Evolutionary conservation across 2,797 vertebrate species (phyloP), one percentile per base, ranked within the genome.

Genomic region (Clarias platycephalus): DNA sequence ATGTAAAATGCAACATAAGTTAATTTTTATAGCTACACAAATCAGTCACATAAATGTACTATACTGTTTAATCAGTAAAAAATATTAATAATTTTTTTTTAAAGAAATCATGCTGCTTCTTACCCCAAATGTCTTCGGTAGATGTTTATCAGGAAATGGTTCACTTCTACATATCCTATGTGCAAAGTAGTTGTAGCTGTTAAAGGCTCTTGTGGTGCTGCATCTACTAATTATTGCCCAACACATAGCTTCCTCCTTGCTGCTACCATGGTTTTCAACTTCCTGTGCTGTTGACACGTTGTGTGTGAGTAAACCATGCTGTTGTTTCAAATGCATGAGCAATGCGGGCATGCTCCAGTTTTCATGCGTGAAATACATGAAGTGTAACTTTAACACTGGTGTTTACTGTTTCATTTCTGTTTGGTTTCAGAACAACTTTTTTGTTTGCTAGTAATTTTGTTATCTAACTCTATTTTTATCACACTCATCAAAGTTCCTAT

Each of bases 181-280:
- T 9, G 34, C 49, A 68, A 66, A 49, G 28, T 20, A 15, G 62
- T 22, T 53, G 44, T 62, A 44, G 66, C 31, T 83, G 44, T 57
- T 82, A 72, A 63, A 55, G 16, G 37, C 20, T 72, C 28, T 24
- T 67, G 75, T 53, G 13, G 10, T 80, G 77, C 7, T 74, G 78
- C 71, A 67, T 67, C 67, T 83, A 75, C 49, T 72, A 84, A 62
- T 83, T 34, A 49, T 84, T 84, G 49, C 40, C 75, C 34, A 84
- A 79, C 88, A 92, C 93, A 37, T 74, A 77, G 82, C 86, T 89
- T 89, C 88, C 88, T 88, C 82, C 62, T 86, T 20, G 34, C 74
- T 80, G 62, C 81, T 75, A 88, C 68, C 71, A 83, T 83, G 81
- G 78, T 81, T 85, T 76, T 84, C 58, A 85, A 89, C 88, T 90